A percentile compares a stretch with the other conserved stretches of the same genome.
phyloP scores from a whole-genome alignment of 2,797 vertebrate genomes.

The Gallinago solitaria region DNA sequence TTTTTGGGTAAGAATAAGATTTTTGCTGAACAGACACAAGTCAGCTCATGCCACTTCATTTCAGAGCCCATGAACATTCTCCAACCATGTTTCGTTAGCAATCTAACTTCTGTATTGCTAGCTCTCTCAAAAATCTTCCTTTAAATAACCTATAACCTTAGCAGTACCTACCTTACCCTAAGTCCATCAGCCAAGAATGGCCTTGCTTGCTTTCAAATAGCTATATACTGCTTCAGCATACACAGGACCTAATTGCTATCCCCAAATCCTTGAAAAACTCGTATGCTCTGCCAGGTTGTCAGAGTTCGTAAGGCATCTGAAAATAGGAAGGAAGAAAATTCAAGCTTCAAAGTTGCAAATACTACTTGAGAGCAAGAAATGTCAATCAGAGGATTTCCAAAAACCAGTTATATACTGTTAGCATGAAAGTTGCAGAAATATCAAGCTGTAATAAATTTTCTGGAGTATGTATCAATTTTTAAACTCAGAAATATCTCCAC shows the following conservation, averaged over 20 bases:
- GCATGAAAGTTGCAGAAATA: background rate
- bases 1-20: background rate
- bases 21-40: background rate
- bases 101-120: background rate
- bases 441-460: background rate
- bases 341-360: background rate
- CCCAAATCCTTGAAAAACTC: background rate
- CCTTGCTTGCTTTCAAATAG: background rate
- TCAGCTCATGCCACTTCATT: background rate
- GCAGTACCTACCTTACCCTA: background rate
- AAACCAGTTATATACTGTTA: background rate
- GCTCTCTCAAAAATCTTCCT: background rate
- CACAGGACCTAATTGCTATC: background rate
- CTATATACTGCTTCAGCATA: background rate
- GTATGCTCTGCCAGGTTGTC: background rate
- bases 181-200: background rate
- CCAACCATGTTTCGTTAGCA: background rate
- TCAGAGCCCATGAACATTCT: background rate
- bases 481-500: background rate
- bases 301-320: background rate
- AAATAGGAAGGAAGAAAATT: background rate
- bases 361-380: background rate
- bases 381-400: background rate
- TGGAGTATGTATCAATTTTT: background rate
- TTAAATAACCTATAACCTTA: background rate